These are phyloP conservation scores for Ateles fusciceps DNA, from an alignment of 2,797 vertebrate species.

Conservation along the genomic window DNA sequence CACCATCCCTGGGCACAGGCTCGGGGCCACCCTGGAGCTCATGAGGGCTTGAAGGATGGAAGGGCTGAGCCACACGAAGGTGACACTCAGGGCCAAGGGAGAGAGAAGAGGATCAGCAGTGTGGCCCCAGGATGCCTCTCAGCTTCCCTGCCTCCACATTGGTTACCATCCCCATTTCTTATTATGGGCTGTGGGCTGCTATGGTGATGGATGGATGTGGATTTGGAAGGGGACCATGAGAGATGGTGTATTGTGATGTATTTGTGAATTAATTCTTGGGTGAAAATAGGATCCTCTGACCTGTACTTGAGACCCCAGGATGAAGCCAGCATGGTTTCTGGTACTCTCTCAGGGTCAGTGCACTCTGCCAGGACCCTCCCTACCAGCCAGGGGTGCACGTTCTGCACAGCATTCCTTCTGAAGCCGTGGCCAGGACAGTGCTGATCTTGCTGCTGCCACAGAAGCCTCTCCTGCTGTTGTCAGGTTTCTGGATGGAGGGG, in stretches of 20 bases:
- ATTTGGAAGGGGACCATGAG: neutral
- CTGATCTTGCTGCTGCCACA: neutral
- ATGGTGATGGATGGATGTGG: neutral
- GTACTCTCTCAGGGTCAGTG: neutral
- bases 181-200: neutral
- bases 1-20: neutral
- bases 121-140: neutral
- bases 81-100: fast-evolving
- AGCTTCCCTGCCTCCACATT: fast-evolving
- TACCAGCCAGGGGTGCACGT: neutral
- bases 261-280: neutral
- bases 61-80: neutral
- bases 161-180: fast-evolving
- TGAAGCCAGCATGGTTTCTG: neutral
- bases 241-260: neutral
- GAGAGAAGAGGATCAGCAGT: fast-evolving
- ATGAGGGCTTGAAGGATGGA: neutral
- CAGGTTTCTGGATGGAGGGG: too few relatives aligned
- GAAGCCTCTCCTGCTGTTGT: neutral
- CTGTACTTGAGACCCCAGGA: neutral
- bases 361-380: too few relatives aligned
- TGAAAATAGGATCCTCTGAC: neutral
- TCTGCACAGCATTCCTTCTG: fast-evolving
- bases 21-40: neutral
- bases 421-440: fast-evolving